A percentile compares a stretch with the other conserved stretches of the same genome.
Conservation (phyloP, 2,113 vertebrate genomes). For the Lamprotornis superbus region DNA sequence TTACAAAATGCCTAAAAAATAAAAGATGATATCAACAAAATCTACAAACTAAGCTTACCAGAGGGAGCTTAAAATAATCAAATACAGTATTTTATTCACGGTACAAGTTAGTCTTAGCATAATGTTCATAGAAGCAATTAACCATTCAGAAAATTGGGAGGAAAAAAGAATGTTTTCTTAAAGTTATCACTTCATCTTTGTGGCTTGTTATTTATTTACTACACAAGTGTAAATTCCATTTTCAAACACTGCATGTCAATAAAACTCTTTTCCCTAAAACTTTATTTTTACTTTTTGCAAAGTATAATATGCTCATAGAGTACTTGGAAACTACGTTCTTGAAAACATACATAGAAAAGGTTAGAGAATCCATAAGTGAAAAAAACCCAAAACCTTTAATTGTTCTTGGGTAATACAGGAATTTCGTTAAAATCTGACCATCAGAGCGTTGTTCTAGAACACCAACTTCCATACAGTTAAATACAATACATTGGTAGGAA, state of each 20-base stretch:
- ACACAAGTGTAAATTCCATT: background rate
- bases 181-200: background rate
- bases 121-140: background rate
- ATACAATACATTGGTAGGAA: background rate
- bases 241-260: background rate
- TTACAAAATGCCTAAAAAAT: background rate
- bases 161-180: background rate
- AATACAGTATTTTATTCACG: background rate
- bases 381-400: background rate
- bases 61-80: background rate
- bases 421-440: background rate
- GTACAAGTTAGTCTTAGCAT: background rate
- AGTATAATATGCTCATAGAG: background rate
- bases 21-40: background rate
- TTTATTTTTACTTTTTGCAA: background rate
- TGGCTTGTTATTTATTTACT: background rate
- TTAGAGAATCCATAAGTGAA: background rate
- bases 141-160: background rate
- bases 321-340: background rate
- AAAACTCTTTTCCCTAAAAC: background rate
- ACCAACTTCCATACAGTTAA: background rate
- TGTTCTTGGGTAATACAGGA: background rate
- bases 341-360: background rate
- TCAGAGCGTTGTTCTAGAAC: background rate
- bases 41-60: background rate